Base-by-base conservation (phyloP, 2,888 invertebrate genomes). In the Julus scandinavius region DNA sequence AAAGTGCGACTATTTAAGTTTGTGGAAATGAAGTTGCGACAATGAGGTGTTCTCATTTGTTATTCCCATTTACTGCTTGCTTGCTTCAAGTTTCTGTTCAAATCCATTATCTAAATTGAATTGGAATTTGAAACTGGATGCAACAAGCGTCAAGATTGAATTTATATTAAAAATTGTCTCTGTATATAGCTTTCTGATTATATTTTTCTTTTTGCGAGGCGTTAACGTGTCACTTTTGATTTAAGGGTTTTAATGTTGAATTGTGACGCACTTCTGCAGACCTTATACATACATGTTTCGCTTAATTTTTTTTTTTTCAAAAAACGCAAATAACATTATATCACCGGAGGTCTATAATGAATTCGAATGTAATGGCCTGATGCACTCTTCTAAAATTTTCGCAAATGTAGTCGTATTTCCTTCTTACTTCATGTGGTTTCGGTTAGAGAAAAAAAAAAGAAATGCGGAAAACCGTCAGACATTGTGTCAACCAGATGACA, bases 91-190 rank as follows among this genome's bases (percentile, higher is more conserved):
- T 72, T 72, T 72, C 72, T 29, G 29, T 72, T 72, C 29, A 20
- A n/a, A 72, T 72, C 72, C 72, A 72, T 72, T 72, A 72, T 72
- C 72, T 72, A n/a, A 72, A 72, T 72, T 72, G 72, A 29, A 72
- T 72, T 72, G 72, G 72, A 72, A 72, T 72, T 72, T n/a, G 72
- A 72, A 72, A 72, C 29, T 72, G 20, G 15, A 63, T 63, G 20
- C 63, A 15, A 2, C 5, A 29, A 72, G 72, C 72, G 1, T 6
- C 0, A 11, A 72, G 29, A 72, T 72, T 72, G 72, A 72, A 72
- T 72, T 72, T 72, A 72, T 72, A 72, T 72, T 72, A 72, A 72
- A 72, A 72, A 72, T 72, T 72, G 72, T 58, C 58, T 11, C 50
- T 50, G 0, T 50, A 17, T 5, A 2, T 58, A 7, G 72, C 29